Conservation (phyloP, 2,888 invertebrate genomes). For the Aleiodes leptofemur region DNA sequence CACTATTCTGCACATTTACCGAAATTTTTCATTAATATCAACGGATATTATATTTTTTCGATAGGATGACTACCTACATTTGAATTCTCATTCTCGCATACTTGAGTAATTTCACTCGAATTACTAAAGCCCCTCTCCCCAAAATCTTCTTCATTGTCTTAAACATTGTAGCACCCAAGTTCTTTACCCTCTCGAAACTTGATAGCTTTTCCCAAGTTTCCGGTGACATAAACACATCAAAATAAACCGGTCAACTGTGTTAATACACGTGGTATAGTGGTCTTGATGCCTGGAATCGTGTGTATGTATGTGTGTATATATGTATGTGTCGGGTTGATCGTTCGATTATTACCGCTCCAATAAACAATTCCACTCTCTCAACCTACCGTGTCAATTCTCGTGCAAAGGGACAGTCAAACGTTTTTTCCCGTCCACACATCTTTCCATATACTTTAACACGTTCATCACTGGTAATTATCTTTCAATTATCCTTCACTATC, state of each 20-base stretch:
- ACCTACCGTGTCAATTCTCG: conserved; percentile 22
- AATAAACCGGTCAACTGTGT: conserved; percentile 23
- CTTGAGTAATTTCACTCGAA: no score
- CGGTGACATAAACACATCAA: conserved; percentile 11
- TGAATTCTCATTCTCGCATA: no score
- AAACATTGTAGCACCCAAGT: background rate
- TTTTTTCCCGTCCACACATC: conserved; percentile 13
- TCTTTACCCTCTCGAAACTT: background rate
- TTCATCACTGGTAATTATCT: conserved; percentile 13
- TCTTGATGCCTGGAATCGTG: conserved; percentile 5
- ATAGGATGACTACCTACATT: no score
- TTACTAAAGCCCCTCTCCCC: no score
- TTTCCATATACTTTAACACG: conserved; percentile 9
- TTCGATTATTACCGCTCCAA: conserved; percentile 45
- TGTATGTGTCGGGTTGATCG: conserved; percentile 32
- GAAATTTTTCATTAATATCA: no score
- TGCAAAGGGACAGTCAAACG: conserved; percentile 19
- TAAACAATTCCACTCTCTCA: conserved; percentile 37
- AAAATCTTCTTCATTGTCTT: conserved; percentile 9
- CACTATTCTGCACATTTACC: no score
- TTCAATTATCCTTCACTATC: conserved; percentile 13
- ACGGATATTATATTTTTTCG: no score
- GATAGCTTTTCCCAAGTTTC: background rate
- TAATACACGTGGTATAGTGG: conserved; percentile 9
- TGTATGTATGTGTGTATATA: background rate